Percentiles rank a stretch among this genome's conserved stretches.
Conservation (phyloP, 2,113 vertebrate species). For the Hylia prasina region DNA sequence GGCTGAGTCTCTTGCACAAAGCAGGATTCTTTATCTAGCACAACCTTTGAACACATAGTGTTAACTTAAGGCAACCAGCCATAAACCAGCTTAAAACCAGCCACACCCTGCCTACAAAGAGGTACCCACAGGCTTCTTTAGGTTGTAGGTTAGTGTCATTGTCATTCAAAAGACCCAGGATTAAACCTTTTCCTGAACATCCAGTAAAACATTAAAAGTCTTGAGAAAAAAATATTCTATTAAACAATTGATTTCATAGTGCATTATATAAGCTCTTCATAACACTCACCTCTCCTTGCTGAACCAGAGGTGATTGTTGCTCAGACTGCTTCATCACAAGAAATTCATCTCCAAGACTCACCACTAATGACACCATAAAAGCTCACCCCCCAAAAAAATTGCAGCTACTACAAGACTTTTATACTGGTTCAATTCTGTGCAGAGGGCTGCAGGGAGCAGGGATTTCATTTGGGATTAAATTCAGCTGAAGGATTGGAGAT, state of each 20-base stretch:
- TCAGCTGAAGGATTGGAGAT: background rate
- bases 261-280: accelerated
- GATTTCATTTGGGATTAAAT: background rate
- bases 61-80: background rate
- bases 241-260: background rate
- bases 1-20: background rate
- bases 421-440: background rate
- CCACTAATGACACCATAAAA: accelerated
- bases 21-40: accelerated
- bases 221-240: background rate
- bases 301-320: background rate
- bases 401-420: background rate
- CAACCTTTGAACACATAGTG: accelerated
- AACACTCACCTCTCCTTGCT: background rate
- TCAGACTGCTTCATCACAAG: background rate
- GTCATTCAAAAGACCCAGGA: background rate
- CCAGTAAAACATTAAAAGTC: background rate
- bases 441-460: background rate
- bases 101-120: background rate
- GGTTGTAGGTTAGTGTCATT: accelerated
- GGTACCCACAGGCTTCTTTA: accelerated
- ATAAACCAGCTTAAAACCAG: background rate
- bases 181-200: background rate
- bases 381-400: accelerated
- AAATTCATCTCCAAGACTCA: accelerated